Evolutionary conservation across 2,113 vertebrate genomes (phyloP).

Genomic region (Heterotis niloticus): DNA sequence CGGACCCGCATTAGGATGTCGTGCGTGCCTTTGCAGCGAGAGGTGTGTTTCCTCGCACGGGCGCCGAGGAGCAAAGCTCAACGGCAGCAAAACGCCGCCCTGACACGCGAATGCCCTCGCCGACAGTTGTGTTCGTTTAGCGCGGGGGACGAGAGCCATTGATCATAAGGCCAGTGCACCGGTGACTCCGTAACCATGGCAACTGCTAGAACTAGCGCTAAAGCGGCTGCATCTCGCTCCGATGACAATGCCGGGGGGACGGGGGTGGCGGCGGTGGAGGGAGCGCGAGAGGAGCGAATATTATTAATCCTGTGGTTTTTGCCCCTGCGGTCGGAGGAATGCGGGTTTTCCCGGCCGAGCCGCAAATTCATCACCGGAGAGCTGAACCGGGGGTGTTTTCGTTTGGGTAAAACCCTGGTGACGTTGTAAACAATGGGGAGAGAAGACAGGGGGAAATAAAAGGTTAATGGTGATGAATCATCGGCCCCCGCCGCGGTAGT

Average conservation of each 20-base stretch:
- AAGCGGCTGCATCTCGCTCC: constrained; percentile 48
- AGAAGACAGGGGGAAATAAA: constrained; percentile 16
- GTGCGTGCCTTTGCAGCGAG: neutral
- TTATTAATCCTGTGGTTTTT: constrained; percentile 28
- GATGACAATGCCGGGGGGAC: constrained; percentile 46
- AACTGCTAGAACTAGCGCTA: constrained; percentile 48
- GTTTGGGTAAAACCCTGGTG: constrained; percentile 25
- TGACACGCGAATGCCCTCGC: neutral
- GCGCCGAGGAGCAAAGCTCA: too few relatives aligned
- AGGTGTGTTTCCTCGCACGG: too few relatives aligned
- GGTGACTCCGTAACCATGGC: constrained; percentile 58
- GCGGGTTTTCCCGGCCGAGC: constrained; percentile 12
- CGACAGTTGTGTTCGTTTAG: neutral
- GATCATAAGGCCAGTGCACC: constrained; percentile 44
- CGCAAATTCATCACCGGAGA: constrained; percentile 21
- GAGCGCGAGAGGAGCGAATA: constrained; percentile 25
- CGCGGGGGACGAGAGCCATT: constrained; percentile 36
- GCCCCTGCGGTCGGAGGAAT: constrained; percentile 26
- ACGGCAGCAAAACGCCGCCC: neutral
- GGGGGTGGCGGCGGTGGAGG: constrained; percentile 31
- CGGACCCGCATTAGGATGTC: neutral
- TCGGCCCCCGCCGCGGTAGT: constrained; percentile 30
- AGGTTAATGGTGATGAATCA: constrained; percentile 43
- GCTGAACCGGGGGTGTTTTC: neutral
- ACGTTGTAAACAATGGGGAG: constrained; percentile 27